Evolutionary conservation across 2,888 invertebrate species (phyloP).

Genomic region (Mythimna pallens): DNA sequence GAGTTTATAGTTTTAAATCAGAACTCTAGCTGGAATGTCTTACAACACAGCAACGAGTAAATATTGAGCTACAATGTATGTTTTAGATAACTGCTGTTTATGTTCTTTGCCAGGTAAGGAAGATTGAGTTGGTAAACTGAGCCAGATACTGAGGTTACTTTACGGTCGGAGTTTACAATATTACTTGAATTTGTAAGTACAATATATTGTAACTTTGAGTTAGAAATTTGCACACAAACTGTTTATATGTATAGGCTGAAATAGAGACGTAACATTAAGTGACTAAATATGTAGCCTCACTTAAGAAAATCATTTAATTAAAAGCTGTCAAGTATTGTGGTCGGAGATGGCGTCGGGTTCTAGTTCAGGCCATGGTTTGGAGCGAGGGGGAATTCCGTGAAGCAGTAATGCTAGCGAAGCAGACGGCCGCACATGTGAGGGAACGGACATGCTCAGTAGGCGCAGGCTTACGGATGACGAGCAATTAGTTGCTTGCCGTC

Average conservation of each 20-base stretch:
- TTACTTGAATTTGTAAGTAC: background rate
- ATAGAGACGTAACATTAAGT: background rate
- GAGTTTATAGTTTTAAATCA: slow-evolving; percentile 31
- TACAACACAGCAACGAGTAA: background rate
- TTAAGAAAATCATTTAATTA: background rate
- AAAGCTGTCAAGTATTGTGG: too few species aligned
- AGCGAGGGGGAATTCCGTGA: too few species aligned
- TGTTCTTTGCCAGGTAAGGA: background rate
- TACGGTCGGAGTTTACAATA: background rate
- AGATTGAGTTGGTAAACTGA: slow-evolving; percentile 26
- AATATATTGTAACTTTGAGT: background rate
- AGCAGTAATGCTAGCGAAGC: too few species aligned
- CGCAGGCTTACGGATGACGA: too few species aligned
- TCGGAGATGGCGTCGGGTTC: too few species aligned
- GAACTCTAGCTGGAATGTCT: background rate
- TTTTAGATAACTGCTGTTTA: background rate
- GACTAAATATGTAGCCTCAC: background rate
- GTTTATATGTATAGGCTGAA: background rate
- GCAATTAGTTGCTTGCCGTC: too few species aligned
- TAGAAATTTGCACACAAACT: background rate
- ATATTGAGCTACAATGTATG: slow-evolving; percentile 23
- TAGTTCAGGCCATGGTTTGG: too few species aligned
- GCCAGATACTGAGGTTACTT: background rate
- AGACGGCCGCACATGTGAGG: too few species aligned
- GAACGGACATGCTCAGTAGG: too few species aligned